Conservation (phyloP, 2,888 invertebrate species). For the Mesoligia furuncula region DNA sequence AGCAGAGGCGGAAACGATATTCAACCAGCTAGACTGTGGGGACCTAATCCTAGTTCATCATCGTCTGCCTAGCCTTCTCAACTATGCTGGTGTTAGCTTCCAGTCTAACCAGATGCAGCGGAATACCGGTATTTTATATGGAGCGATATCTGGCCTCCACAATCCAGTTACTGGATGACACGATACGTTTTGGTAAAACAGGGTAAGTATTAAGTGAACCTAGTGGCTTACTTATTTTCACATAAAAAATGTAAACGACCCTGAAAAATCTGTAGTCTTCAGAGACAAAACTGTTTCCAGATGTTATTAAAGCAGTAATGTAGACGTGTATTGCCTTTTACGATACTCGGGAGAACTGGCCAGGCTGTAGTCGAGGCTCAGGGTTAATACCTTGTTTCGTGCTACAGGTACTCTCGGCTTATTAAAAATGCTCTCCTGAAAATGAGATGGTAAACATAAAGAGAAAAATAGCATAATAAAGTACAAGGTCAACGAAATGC, state of each 20-base stretch:
- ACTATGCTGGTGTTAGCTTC: background rate
- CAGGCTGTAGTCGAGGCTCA: constrained; percentile 15
- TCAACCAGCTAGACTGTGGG: background rate
- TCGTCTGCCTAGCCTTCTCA: background rate
- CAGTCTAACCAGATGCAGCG: background rate
- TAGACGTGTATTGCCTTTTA: constrained; percentile 47
- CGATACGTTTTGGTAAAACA: background rate
- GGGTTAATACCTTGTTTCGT: constrained; percentile 36
- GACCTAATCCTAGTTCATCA: background rate
- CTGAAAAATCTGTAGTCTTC: constrained; percentile 14
- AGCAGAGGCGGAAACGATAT: background rate
- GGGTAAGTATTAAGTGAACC: background rate
- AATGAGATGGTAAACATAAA: constrained; percentile 28
- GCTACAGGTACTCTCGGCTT: constrained; percentile 16
- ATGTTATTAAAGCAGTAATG: constrained; percentile 51
- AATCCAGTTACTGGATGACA: background rate
- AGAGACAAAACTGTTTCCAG: constrained; percentile 38
- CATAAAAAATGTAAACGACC: constrained; percentile 7
- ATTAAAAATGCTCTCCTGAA: constrained; percentile 46
- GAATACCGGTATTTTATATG: background rate
- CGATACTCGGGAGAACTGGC: constrained; percentile 42
- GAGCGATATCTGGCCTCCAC: background rate
- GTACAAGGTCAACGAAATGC: background rate
- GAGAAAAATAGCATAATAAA: constrained; percentile 6
- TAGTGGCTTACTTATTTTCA: constrained; percentile 7